These are phyloP conservation scores for Tokudaia muenninki DNA, from an alignment of 2,797 vertebrate genomes.

Conservation along the genomic window DNA sequence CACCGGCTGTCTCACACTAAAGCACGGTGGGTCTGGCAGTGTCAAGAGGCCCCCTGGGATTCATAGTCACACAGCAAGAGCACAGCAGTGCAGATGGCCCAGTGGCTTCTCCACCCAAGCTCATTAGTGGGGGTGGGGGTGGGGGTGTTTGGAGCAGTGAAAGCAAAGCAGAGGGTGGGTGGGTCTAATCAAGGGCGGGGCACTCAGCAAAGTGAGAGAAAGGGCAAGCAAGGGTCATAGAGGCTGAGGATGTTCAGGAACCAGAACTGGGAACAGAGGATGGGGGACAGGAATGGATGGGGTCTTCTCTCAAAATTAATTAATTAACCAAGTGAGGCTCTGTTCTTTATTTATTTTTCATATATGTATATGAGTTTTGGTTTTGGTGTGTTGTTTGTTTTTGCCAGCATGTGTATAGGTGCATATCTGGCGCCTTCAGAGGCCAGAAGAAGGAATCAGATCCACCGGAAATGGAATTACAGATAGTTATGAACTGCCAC, in stretches of 20 bases:
- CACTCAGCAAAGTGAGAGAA: background rate
- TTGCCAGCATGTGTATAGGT: background rate
- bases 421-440: background rate
- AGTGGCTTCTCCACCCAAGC: background rate
- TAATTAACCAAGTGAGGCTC: background rate
- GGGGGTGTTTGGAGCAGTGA: too few species aligned
- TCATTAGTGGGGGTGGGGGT: background rate
- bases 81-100: background rate
- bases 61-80: background rate
- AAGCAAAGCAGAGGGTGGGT: background rate
- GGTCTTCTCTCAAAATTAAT: background rate
- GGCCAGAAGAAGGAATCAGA: background rate
- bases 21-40: background rate
- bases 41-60: background rate
- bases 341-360: too few species aligned
- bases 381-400: background rate
- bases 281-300: background rate
- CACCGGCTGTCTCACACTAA: background rate
- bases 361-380: background rate
- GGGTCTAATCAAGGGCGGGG: background rate
- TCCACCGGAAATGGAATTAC: background rate
- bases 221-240: background rate
- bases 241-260: background rate
- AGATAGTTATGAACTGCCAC: background rate
- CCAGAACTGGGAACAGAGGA: background rate